These are phyloP conservation scores for Spilosoma lubricipeda DNA, from an alignment of 2,888 invertebrate genomes.

Conservation along the genomic window DNA sequence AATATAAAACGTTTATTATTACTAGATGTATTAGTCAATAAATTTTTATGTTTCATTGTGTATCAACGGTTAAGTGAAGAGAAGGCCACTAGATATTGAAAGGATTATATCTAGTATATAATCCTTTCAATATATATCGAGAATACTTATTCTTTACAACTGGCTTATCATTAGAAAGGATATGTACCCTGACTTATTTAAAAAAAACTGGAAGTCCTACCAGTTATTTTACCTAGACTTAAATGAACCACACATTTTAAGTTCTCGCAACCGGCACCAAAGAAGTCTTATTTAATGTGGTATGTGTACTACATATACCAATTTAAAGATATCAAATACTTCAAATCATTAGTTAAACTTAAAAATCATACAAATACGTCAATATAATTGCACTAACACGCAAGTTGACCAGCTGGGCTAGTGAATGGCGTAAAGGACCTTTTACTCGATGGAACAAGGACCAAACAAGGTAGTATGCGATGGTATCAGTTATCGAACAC, in stretches of 20 bases:
- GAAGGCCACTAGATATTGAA: not conserved
- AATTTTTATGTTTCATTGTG: not conserved
- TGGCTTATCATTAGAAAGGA: not conserved
- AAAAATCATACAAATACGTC: slow-evolving; percentile 3
- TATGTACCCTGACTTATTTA: not conserved
- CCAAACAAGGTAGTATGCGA: slow-evolving; percentile 62
- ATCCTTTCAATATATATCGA: too few species aligned
- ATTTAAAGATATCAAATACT: too few species aligned
- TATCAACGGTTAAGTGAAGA: not conserved
- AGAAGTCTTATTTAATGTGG: too few species aligned
- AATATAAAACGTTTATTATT: not conserved
- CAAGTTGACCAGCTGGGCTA: slow-evolving; percentile 53
- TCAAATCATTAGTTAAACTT: too few species aligned
- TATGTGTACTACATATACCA: too few species aligned
- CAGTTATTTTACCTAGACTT: too few species aligned
- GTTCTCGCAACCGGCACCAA: not conserved
- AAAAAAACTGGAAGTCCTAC: not conserved
- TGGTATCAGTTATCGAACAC: slow-evolving; percentile 60
- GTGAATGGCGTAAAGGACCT: slow-evolving; percentile 66
- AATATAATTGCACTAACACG: slow-evolving; percentile 5
- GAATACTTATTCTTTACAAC: not conserved
- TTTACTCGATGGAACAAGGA: slow-evolving; percentile 66
- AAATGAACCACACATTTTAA: not conserved
- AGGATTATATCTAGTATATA: too few species aligned
- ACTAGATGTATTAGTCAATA: not conserved